phyloP scores from a whole-genome alignment of 2,888 invertebrate genomes.

The Drosophila suboccidentalis region DNA sequence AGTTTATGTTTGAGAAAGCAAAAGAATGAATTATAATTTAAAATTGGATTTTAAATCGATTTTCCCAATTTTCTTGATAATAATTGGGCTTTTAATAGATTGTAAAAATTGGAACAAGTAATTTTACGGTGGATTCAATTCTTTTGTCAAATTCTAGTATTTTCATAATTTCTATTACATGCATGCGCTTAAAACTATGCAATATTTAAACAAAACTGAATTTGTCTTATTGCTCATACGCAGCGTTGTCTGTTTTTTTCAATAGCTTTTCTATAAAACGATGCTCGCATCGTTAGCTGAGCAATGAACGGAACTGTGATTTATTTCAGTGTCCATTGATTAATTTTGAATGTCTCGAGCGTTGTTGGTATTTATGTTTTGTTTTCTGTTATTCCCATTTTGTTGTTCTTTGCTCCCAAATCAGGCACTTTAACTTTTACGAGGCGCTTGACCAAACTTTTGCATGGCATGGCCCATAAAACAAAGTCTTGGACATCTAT shows the following conservation, averaged over 20 bases:
- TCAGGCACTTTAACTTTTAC: slow-evolving; percentile 53
- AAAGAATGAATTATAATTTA: not conserved
- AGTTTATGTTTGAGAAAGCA: not conserved
- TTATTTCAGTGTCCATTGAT: slow-evolving; percentile 63
- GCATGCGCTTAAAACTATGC: slow-evolving; percentile 9
- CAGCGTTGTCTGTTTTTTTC: slow-evolving; percentile 3
- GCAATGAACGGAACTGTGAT: slow-evolving; percentile 61
- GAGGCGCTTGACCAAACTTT: slow-evolving; percentile 42
- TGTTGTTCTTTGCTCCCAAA: slow-evolving; percentile 15
- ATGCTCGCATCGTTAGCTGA: slow-evolving; percentile 46
- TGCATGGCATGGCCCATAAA: slow-evolving; percentile 47
- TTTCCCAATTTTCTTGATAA: not conserved
- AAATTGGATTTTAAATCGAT: not conserved
- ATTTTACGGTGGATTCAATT: not conserved
- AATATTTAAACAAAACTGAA: not conserved
- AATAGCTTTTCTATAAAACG: not conserved
- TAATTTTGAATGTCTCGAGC: slow-evolving; percentile 55
- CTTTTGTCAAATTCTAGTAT: not conserved
- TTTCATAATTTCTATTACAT: not conserved
- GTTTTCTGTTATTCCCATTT: not conserved
- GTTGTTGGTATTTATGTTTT: slow-evolving; percentile 10
- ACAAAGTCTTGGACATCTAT: slow-evolving; percentile 42
- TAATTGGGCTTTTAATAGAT: not conserved
- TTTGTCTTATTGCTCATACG: slow-evolving; percentile 20
- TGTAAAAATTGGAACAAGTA: not conserved